These are phyloP conservation scores for Macrobrachium nipponense DNA, from an alignment of 1,140 invertebrate genomes.

Conservation along the genomic window DNA sequence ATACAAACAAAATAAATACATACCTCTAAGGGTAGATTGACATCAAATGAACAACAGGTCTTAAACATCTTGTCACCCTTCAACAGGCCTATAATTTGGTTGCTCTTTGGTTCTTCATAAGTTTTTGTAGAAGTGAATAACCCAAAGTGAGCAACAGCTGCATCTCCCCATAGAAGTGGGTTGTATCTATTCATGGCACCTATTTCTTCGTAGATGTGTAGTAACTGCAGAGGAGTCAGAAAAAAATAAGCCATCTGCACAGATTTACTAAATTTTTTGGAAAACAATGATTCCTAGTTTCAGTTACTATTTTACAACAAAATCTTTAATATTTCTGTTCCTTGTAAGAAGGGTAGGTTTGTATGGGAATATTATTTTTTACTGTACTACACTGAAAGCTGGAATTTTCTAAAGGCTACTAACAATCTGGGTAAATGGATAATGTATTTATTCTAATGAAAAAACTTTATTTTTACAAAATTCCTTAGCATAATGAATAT, in stretches of 20 bases:
- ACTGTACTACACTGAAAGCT: no score
- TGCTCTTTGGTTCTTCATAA: neutral
- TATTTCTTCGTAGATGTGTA: constrained; percentile 37
- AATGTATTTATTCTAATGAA: neutral
- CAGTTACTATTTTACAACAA: neutral
- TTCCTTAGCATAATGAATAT: no score
- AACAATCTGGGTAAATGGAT: neutral
- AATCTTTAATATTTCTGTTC: neutral
- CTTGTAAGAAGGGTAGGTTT: neutral
- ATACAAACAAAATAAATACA: neutral
- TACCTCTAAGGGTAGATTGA: constrained; percentile 7
- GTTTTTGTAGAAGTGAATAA: neutral
- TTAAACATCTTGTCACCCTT: constrained; percentile 11
- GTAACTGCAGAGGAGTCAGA: constrained; percentile 19
- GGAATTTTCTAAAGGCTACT: neutral
- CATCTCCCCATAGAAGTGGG: constrained; percentile 50
- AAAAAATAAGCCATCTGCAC: neutral
- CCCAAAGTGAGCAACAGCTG: constrained; percentile 52
- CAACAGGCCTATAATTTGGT: constrained; percentile 1
- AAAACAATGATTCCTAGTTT: neutral
- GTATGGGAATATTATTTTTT: no score
- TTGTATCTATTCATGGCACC: constrained; percentile 44
- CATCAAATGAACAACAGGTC: constrained; percentile 13
- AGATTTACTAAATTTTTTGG: no score
- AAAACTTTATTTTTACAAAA: no score